A percentile compares a stretch with the other conserved stretches of the same genome.
phyloP scores from a whole-genome alignment of 2,797 vertebrate species.

The Trachops cirrhosus region DNA sequence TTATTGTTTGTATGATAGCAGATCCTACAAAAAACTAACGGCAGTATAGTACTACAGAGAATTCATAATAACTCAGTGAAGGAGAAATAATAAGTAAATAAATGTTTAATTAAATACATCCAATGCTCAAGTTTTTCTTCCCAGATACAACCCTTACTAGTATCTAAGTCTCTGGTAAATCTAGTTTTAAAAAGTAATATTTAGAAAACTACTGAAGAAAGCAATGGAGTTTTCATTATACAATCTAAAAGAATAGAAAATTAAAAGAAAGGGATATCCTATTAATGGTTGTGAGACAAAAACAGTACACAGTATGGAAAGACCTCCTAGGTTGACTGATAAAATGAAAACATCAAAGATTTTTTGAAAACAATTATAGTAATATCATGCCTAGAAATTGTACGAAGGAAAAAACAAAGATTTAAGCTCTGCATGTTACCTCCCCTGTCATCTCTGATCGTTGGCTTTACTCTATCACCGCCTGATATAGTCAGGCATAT shows the following conservation, averaged over 20 bases:
- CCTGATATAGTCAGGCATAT: constrained; percentile 52
- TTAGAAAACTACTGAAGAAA: neutral
- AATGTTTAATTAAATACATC: neutral
- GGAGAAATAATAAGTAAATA: neutral
- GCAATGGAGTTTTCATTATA: neutral
- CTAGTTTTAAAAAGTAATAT: neutral
- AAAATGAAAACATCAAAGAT: constrained; percentile 40
- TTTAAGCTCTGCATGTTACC: neutral
- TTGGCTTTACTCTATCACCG: constrained; percentile 51
- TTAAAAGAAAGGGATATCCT: neutral
- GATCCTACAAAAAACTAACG: neutral
- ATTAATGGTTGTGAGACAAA: neutral
- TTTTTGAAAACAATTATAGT: constrained; percentile 50
- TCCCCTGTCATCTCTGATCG: neutral
- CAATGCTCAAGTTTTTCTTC: neutral
- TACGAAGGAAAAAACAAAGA: neutral
- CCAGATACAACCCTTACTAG: neutral
- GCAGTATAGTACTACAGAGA: neutral
- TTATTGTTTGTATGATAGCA: neutral
- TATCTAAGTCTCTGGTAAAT: neutral
- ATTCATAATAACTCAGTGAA: neutral
- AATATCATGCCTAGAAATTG: constrained; percentile 44
- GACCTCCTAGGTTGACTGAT: neutral
- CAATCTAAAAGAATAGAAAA: neutral
- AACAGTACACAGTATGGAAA: neutral